Evolutionary conservation across 2,888 invertebrate species (phyloP).

Genomic region (Apodemia duryi): DNA sequence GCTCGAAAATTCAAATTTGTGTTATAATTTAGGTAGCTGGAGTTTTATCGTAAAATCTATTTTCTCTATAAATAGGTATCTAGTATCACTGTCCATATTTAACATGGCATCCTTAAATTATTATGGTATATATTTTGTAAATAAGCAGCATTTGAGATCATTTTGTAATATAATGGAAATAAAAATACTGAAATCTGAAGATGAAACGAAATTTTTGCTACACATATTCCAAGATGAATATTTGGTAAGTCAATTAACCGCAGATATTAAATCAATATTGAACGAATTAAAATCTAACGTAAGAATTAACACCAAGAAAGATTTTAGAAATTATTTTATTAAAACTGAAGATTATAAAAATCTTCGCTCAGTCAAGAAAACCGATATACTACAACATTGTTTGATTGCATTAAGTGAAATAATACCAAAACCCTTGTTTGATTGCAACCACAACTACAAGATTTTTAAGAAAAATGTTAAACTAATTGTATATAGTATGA

Average conservation of each 20-base stretch:
- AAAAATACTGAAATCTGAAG: slow-evolving; percentile 42
- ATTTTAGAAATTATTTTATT: slow-evolving; percentile 52
- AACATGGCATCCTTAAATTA: slow-evolving; percentile 46
- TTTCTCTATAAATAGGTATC: not conserved
- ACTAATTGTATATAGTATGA: slow-evolving; percentile 56
- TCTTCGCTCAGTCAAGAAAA: slow-evolving; percentile 47
- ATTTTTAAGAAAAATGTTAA: slow-evolving; percentile 48
- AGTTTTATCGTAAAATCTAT: not conserved
- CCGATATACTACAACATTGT: slow-evolving; percentile 44
- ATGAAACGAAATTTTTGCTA: slow-evolving; percentile 27
- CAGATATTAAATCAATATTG: slow-evolving; percentile 41
- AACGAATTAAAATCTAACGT: slow-evolving; percentile 45
- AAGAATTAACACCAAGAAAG: slow-evolving; percentile 40
- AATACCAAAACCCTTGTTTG: slow-evolving; percentile 54
- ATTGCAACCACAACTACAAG: slow-evolving; percentile 51
- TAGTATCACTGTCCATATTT: not conserved
- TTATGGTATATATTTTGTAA: slow-evolving; percentile 56
- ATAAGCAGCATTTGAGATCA: slow-evolving; percentile 65
- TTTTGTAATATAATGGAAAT: slow-evolving; percentile 49
- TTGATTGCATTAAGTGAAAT: slow-evolving; percentile 47
- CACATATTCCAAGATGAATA: slow-evolving; percentile 41
- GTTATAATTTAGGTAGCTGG: not conserved
- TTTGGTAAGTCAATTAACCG: slow-evolving; percentile 40
- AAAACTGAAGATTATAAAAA: slow-evolving; percentile 24
- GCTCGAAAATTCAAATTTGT: slow-evolving; percentile 3